These are phyloP conservation scores for Sarcoramphus papa DNA, from an alignment of 2,797 vertebrate species.

Conservation along the genomic window DNA sequence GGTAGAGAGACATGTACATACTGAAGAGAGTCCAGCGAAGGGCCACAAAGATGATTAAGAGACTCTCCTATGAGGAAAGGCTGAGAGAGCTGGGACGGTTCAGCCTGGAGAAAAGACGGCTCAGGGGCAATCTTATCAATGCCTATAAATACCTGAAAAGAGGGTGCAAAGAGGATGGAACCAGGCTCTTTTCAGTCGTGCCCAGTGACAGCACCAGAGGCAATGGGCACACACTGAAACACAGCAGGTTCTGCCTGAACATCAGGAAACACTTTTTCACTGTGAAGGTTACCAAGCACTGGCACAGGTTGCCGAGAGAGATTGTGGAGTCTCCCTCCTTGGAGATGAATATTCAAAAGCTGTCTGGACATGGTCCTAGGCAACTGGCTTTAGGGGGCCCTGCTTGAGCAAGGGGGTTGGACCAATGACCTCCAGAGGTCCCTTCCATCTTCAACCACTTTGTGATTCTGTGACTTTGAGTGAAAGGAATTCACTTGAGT, in stretches of 20 bases:
- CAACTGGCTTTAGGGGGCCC: background rate
- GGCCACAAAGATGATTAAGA: background rate
- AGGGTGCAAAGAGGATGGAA: rapidly evolving
- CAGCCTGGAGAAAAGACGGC: background rate
- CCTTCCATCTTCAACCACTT: background rate
- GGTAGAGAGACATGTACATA: background rate
- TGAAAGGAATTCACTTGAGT: background rate
- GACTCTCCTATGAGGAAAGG: background rate
- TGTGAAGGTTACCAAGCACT: background rate
- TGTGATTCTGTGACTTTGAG: background rate
- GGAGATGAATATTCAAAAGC: background rate
- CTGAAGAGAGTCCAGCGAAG: background rate
- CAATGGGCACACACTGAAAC: background rate
- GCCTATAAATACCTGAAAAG: background rate
- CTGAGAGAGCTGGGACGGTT: background rate
- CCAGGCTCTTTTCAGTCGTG: background rate
- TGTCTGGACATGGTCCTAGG: background rate
- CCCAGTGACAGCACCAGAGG: background rate
- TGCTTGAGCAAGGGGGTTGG: background rate
- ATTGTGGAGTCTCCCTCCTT: background rate
- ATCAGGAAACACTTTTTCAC: background rate
- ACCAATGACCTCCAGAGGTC: background rate
- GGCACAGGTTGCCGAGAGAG: background rate
- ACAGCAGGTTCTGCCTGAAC: background rate
- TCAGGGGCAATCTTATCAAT: background rate